Base-by-base conservation (phyloP, 2,113 vertebrate genomes). In the Cephalopholis sonnerati region DNA sequence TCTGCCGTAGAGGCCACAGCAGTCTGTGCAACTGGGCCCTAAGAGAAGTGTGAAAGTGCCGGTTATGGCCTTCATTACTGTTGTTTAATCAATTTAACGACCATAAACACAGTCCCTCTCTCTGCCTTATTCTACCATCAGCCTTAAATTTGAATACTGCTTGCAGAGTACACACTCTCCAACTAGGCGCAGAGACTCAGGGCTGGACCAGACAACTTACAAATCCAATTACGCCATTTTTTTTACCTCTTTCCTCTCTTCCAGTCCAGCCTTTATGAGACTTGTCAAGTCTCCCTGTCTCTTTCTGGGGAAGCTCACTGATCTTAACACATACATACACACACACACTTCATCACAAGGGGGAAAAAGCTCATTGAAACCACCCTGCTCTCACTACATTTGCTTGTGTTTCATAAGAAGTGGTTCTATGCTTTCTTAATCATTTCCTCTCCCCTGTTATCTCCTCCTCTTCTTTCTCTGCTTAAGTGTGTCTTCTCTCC, bases 251-350 rank as follows among this genome's bases (percentile, higher is more conserved):
- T 79, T 55, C 44, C 44, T 89, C 36, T 44, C 66, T 67, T 79
- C 58, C 29, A 51, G 27, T 87, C 82, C 48, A 81, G 86, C 84
- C 81, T 73, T 84, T 29, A 70, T 36, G 64, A 91, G 81, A 90
- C 90, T 73, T 58, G 8, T 67, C 12, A 71, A 74, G 80, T 89
- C 84, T 81, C 82, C 54, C 76, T 82, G 44, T 41, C 67, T 79
- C 70, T 79, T 66, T 79, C 55, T 51, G 46, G 65, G 86, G 82
- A 87, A 92, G 88, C 68, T 85, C 65, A 3, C 69, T 72, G 89
- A 93, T 91, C 88, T 84, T 79, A 86, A 90, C 87, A 85, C 83
- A 88, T 57, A 83, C 79, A 88, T 20, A 90, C 82, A 81, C 66
- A 82, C 59, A 81, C 86, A 82, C 70, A 76, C 86, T 85, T 85